Evolutionary conservation across 1,140 invertebrate species (phyloP), one percentile per base, ranked within the genome.

Genomic region (Dolichoris vasculosae): DNA sequence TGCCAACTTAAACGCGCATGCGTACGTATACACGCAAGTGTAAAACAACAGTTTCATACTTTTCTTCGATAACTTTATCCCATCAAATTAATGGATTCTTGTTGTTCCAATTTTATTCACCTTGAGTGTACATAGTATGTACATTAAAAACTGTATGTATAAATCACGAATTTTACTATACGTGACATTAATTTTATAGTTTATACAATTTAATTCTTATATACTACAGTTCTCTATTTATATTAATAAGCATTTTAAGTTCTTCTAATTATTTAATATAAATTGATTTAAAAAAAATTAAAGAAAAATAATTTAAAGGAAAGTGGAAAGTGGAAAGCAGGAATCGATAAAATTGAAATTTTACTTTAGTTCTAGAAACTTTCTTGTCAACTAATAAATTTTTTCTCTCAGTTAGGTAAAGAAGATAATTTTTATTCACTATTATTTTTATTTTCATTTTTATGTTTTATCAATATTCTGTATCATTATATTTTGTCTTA

Each of bases 331-430:
- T 30, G 59, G 38, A n/a, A 26, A 71, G 48, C 46, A 73, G 48
- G 55, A 64, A 20, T 8, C 17, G 40, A 59, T n/a, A 20, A 79
- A 84, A 84, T 79, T 84, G 63, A 84, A 79, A 75, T 76, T 84
- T 84, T 76, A 79, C 76, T 84, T 79, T 84, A 59, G 55, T 55
- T 71, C 76, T 46, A 64, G 71, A 83, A 73, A 59, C 40, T 67
- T 51, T 83, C 55, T 11, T 23, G 17, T 38, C 15, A 51, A 75
- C 43, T 84, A 78, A 84, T 78, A 79, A 55, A 84, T 84, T 79
- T 71, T 78, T 46, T 84, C 38, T 38, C 32, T n/a, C n/a, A n/a
- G n/a, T n/a, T n/a, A n/a, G n/a, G n/a, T 51, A 9, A 51, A 51
- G 17, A 51, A 51, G 8, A 17, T 51, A 9, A 8, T 51, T 17